A percentile compares a stretch with the other conserved stretches of the same genome.
These are phyloP conservation scores for Caenorhabditis angaria DNA, from an alignment of 2,888 invertebrate species.

Conservation along the genomic window DNA sequence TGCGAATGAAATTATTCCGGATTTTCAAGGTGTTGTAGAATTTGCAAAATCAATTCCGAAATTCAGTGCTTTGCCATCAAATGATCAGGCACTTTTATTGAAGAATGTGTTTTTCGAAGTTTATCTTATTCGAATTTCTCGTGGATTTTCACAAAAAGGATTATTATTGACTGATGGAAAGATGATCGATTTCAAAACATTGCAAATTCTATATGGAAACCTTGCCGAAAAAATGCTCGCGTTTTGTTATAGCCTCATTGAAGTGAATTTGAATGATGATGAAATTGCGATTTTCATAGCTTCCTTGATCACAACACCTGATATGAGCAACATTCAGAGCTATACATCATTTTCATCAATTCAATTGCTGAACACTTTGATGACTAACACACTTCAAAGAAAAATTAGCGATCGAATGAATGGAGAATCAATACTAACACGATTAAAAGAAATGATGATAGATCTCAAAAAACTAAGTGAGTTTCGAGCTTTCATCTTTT, in stretches of 20 bases:
- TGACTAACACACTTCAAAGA: background rate
- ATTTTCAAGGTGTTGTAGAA: constrained; percentile 21
- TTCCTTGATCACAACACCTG: constrained; percentile 25
- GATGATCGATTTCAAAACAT: constrained; percentile 5
- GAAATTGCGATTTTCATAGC: constrained; percentile 28
- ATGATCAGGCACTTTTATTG: constrained; percentile 35
- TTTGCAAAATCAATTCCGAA: constrained; percentile 38
- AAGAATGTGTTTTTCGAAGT: constrained; percentile 32
- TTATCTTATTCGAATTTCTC: constrained; percentile 29
- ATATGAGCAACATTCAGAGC: constrained; percentile 7
- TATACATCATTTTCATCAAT: background rate
- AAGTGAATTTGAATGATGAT: constrained; percentile 20
- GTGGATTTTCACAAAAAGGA: constrained; percentile 30
- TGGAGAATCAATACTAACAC: constrained; percentile 1
- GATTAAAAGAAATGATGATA: constrained; percentile 5
- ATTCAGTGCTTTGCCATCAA: constrained; percentile 9
- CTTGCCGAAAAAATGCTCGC: constrained; percentile 23
- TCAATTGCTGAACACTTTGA: background rate
- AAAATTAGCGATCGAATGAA: constrained; percentile 1
- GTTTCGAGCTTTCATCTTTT: constrained; percentile 8
- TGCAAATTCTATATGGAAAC: constrained; percentile 24
- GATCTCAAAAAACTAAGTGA: constrained; percentile 17
- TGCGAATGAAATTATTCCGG: constrained; percentile 9
- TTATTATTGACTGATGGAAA: constrained; percentile 27
- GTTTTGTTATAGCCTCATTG: constrained; percentile 9